Percentiles rank a stretch among this genome's conserved stretches.
Conservation (phyloP, 2,113 vertebrate species). For the Pardalotus punctatus region DNA sequence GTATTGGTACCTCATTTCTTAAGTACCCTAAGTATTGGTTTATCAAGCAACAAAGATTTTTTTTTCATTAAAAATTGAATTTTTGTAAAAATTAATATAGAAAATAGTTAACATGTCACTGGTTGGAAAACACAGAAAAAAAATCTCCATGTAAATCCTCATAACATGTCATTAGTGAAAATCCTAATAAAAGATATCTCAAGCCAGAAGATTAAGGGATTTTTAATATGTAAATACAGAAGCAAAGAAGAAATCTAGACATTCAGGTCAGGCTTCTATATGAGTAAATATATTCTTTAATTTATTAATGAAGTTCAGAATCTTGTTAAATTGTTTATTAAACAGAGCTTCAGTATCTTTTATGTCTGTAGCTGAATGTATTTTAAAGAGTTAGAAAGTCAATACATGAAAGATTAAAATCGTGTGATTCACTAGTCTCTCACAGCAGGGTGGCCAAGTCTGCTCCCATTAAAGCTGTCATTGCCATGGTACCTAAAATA, state of each 20-base stretch:
- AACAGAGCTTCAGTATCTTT: slow-evolving; percentile 24
- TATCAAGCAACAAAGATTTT: background rate
- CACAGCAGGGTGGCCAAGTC: slow-evolving; percentile 54
- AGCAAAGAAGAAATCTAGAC: slow-evolving; percentile 25
- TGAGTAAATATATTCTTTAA: slow-evolving; percentile 58
- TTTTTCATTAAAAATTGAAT: background rate
- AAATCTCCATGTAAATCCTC: background rate
- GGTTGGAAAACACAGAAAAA: background rate
- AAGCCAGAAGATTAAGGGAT: background rate
- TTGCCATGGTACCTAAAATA: slow-evolving; percentile 5
- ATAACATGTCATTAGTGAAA: background rate
- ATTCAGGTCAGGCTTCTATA: background rate
- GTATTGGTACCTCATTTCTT: background rate
- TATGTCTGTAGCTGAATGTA: background rate
- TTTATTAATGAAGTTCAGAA: slow-evolving; percentile 65
- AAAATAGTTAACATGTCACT: background rate
- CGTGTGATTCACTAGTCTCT: slow-evolving; percentile 48
- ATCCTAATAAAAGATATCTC: background rate
- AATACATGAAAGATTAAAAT: slow-evolving; percentile 59
- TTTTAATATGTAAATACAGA: slow-evolving; percentile 34
- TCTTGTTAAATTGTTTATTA: slow-evolving; percentile 56
- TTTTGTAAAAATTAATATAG: background rate
- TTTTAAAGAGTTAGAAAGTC: slow-evolving; percentile 45
- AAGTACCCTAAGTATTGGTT: background rate
- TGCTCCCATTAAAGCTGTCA: slow-evolving; percentile 37